Base-by-base conservation (phyloP, 1,140 invertebrate species). In the Orchesella cincta region DNA sequence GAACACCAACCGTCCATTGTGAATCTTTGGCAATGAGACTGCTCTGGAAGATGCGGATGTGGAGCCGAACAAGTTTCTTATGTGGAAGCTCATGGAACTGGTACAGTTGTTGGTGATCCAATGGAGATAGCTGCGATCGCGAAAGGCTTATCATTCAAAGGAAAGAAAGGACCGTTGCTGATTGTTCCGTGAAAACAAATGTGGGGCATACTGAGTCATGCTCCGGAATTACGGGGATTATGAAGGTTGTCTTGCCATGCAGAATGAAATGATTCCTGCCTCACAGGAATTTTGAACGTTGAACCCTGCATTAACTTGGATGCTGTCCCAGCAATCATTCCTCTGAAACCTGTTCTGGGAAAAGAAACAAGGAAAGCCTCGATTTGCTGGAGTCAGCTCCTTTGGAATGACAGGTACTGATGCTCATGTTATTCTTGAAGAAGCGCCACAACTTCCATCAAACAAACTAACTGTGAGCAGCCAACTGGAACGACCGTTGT, bases 351-450 rank as follows among this genome's bases (percentile, higher is more conserved):
- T 31, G 23, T 33, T 1, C 12, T 71, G 67, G 67, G 34, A 71
- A 23, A 16, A 3, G 26, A 33, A 5, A 16, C 29, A 12, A 12
- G 67, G 34, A 5, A 71, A 28, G n/a, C 28, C 67, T 12, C 8
- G 67, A 20, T 35, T 31, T 35, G 67, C 34, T 31, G 67, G 67
- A 3, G 34, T 71, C 5, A 31, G 26, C 28, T 71, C 67, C 8
- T 71, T 71, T 35, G 67, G 67, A 12, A 71, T 71, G 2, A 71
- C 67, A 23, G 67, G 67, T 29, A 71, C 67, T 2, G 67, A 71
- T 51, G 74, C 77, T 0, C 79, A 80, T 52, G 52, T 76, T 70
- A 74, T 80, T 28, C n/a, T 80, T 8, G 39, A 78, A 31, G 76
- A 80, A 57, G 14, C 78, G 18, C 67, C 67, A n/a, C 5, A 31